phyloP scores from a whole-genome alignment of 2,888 invertebrate species.

The Apodemia duryi region DNA sequence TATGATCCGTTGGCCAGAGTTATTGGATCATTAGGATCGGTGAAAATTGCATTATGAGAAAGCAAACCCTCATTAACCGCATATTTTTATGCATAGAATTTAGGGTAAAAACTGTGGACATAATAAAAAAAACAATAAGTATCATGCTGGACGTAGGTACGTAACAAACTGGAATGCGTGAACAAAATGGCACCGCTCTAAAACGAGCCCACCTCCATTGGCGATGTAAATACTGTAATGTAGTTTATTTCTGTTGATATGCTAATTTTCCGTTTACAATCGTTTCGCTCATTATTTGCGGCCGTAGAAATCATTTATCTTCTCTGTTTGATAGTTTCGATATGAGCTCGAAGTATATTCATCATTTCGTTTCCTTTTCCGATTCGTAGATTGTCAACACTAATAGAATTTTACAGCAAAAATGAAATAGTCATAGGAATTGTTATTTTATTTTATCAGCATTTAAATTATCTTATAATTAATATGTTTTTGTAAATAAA shows the following conservation, averaged over 20 bases:
- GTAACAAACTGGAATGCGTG: slow-evolving; percentile 1
- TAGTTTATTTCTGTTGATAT: slow-evolving; percentile 13
- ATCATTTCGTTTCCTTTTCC: slow-evolving; percentile 15
- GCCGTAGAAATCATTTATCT: slow-evolving; percentile 15
- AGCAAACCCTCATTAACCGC: no score
- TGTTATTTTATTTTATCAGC: neutral
- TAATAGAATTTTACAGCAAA: neutral
- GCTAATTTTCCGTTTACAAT: slow-evolving; percentile 15
- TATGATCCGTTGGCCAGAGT: no score
- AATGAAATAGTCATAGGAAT: slow-evolving; percentile 1
- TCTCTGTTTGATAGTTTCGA: slow-evolving; percentile 14
- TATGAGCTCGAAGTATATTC: slow-evolving; percentile 14
- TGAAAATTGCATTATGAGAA: neutral
- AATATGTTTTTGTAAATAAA: neutral
- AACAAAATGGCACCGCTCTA: slow-evolving; percentile 1
- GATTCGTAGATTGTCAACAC: slow-evolving; percentile 6
- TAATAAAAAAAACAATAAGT: neutral
- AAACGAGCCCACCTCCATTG: slow-evolving; percentile 9
- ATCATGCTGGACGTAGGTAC: neutral
- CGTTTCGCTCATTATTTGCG: slow-evolving; percentile 11
- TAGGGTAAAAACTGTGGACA: neutral
- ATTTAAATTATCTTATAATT: no score
- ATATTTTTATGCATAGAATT: neutral
- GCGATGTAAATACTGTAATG: slow-evolving; percentile 15
- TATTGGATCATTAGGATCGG: no score